Percentiles rank a stretch among this genome's conserved stretches.
Conservation (phyloP, 2,797 vertebrate genomes). For the Anableps anableps region DNA sequence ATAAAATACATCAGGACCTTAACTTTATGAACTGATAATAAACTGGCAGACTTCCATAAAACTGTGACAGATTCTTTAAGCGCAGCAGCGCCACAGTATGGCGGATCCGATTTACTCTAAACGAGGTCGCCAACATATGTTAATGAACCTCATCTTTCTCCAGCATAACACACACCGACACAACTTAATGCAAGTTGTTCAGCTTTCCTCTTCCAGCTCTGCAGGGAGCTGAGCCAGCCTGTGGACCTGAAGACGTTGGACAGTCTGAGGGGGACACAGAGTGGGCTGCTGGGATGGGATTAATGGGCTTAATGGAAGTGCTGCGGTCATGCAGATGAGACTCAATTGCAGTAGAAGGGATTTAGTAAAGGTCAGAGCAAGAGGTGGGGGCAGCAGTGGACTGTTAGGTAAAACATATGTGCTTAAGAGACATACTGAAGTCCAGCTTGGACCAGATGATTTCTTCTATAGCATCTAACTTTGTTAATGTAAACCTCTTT, state of each 20-base stretch:
- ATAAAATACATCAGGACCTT: not conserved
- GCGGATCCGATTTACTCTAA: not conserved
- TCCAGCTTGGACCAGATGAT: not conserved
- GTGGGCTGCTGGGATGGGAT: conserved; percentile 39
- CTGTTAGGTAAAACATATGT: not conserved
- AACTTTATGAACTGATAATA: not conserved
- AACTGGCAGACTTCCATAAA: not conserved
- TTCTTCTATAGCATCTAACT: not conserved
- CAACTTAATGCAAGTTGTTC: not conserved
- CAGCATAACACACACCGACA: conserved; percentile 18
- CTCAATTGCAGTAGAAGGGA: conserved; percentile 31
- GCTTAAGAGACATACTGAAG: not conserved
- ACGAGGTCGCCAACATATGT: conserved; percentile 5
- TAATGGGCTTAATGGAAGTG: conserved; percentile 61
- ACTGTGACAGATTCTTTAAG: not conserved
- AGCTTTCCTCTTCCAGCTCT: not conserved
- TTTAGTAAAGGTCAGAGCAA: conserved; percentile 29
- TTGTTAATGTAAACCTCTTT: not conserved
- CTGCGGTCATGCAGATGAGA: conserved; percentile 52
- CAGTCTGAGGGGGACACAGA: conserved; percentile 14
- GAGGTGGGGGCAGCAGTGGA: not conserved
- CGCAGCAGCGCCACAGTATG: conserved; percentile 11
- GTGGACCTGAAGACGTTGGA: conserved; percentile 4
- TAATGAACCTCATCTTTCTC: conserved; percentile 17
- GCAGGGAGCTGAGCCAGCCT: not conserved